Evolutionary conservation across 2,113 vertebrate genomes (phyloP).

Genomic region (Piaya cayana): DNA sequence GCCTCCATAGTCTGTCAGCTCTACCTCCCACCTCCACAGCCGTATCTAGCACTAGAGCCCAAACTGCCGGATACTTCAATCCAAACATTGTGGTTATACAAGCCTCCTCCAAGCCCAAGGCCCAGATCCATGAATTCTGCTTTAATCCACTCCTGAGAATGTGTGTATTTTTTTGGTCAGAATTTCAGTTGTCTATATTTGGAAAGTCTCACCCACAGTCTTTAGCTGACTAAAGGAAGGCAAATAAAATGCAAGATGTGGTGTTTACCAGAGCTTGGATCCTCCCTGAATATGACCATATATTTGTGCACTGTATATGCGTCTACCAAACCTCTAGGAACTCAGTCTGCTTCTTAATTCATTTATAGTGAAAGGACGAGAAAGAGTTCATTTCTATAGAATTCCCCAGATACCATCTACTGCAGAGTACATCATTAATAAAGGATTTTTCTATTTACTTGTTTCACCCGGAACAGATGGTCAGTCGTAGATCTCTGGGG

Average conservation of each 20-base stretch:
- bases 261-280: slow-evolving; percentile 19
- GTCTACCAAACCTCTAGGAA: neutral
- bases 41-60: neutral
- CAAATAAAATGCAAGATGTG: slow-evolving; percentile 48
- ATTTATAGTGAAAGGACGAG: neutral
- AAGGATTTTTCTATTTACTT: slow-evolving; percentile 47
- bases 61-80: neutral
- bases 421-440: slow-evolving; percentile 40
- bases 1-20: neutral
- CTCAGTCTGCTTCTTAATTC: neutral
- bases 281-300: neutral
- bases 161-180: slow-evolving; percentile 40
- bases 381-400: neutral
- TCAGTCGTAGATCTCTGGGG: slow-evolving; percentile 32
- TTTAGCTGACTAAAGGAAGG: slow-evolving; percentile 19
- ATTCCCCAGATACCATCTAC: neutral
- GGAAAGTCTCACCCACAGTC: slow-evolving; percentile 57
- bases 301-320: neutral
- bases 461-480: slow-evolving; percentile 55
- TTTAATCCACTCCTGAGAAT: slow-evolving; percentile 32
- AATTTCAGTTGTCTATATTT: slow-evolving; percentile 38
- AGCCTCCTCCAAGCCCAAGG: neutral
- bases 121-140: slow-evolving; percentile 12
- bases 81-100: slow-evolving; percentile 24
- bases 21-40: slow-evolving; percentile 33